These are phyloP conservation scores for Lycia hirtaria DNA, from an alignment of 2,888 invertebrate genomes.

Conservation along the genomic window DNA sequence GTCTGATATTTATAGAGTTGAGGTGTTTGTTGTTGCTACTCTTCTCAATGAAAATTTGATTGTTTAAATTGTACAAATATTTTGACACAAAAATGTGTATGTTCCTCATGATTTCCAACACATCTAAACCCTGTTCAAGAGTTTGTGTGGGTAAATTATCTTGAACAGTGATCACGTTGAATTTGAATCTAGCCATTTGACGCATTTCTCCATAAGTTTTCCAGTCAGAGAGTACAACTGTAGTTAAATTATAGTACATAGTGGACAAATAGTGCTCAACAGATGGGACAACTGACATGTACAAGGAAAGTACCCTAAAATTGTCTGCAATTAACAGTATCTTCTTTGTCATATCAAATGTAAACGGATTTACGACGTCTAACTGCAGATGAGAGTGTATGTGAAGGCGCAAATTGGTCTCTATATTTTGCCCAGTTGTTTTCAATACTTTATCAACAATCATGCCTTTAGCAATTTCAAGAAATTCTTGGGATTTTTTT, in stretches of 20 bases:
- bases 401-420: constrained; percentile 96
- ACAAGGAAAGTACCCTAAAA: constrained; percentile 81
- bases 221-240: constrained; percentile 99
- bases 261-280: constrained; percentile 96
- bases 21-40: constrained; percentile 96
- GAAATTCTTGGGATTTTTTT: constrained; percentile 64
- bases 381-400: constrained; percentile 96
- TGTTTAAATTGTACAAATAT: constrained; percentile 97
- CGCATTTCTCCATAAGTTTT: constrained; percentile 99
- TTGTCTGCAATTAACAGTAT: constrained; percentile 86
- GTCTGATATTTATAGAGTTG: constrained; percentile 97
- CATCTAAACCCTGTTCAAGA: constrained; percentile 98
- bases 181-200: constrained; percentile 94
- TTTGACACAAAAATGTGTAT: constrained; percentile 97
- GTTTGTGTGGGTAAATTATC: constrained; percentile 98
- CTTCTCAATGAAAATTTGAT: constrained; percentile 97
- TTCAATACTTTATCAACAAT: constrained; percentile 86
- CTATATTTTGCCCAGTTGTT: constrained; percentile 93
- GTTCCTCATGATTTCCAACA: constrained; percentile 98
- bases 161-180: constrained; percentile 92
- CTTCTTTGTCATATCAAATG: constrained; percentile 87
- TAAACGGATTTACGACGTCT: constrained; percentile 90
- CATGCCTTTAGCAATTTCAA: constrained; percentile 65
- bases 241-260: constrained; percentile 98
- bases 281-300: constrained; percentile 87